Evolutionary conservation across 2,888 invertebrate species (phyloP).

Genomic region (Megalurothrips usitatus): DNA sequence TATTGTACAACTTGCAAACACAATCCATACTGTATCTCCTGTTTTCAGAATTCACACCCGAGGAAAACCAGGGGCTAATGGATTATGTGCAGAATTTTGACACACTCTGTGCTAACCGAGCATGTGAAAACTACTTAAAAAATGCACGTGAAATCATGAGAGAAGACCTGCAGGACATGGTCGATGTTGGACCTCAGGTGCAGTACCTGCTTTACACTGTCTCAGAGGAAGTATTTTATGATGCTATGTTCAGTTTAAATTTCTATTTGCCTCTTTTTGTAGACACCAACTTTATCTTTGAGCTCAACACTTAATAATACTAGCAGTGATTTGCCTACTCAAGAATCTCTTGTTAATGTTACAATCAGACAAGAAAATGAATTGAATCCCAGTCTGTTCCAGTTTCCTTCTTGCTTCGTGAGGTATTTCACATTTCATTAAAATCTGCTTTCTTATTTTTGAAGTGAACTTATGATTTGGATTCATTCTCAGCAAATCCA

Average conservation of each 20-base stretch:
- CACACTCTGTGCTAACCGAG: conserved; percentile 68
- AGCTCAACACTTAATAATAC: not conserved
- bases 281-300: not conserved
- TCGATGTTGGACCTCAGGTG: conserved; percentile 52
- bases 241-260: not conserved
- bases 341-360: not conserved
- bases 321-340: not conserved
- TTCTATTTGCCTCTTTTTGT: not conserved
- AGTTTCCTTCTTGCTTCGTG: not conserved
- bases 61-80: conserved; percentile 55
- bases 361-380: not conserved
- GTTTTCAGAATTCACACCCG: conserved; percentile 52
- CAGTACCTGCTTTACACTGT: conserved; percentile 36
- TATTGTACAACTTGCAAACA: not conserved
- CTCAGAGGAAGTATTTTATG: no score
- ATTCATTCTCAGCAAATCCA: conserved; percentile 44
- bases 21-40: conserved; percentile 2
- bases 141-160: conserved; percentile 68
- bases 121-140: conserved; percentile 65
- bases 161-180: conserved; percentile 72
- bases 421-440: not conserved
- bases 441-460: not conserved
- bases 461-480: conserved; percentile 35
- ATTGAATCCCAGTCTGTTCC: not conserved
- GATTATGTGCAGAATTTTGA: conserved; percentile 71